Evolutionary conservation across 2,888 invertebrate genomes (phyloP).

Genomic region (Sisyra nigra): DNA sequence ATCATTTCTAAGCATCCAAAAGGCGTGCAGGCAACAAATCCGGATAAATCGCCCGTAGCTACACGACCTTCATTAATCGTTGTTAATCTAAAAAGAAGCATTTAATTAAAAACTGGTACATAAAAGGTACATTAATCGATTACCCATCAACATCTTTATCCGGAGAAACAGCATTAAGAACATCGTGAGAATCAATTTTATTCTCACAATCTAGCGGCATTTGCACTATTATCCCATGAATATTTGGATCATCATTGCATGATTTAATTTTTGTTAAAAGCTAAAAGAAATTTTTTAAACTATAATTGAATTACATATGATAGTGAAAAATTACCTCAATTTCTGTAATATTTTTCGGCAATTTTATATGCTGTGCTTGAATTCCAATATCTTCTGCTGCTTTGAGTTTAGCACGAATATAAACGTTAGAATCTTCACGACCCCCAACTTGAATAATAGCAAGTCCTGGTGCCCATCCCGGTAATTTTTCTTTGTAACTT

Average conservation of each 20-base stretch:
- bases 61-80: constrained; percentile 88
- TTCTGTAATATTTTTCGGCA: constrained; percentile 70
- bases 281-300: constrained; percentile 26
- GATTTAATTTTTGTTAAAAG: constrained; percentile 48
- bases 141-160: constrained; percentile 95
- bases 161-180: constrained; percentile 77
- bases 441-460: constrained; percentile 94
- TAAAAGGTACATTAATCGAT: constrained; percentile 17
- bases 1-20: constrained; percentile 88
- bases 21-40: constrained; percentile 94
- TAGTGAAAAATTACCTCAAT: constrained; percentile 37
- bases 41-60: constrained; percentile 74
- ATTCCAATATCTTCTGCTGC: constrained; percentile 87
- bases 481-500: constrained; percentile 34
- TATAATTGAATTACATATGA: not conserved
- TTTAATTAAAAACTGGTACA: too few relatives aligned
- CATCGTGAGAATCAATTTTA: constrained; percentile 67
- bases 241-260: constrained; percentile 65
- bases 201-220: constrained; percentile 81
- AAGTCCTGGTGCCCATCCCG: constrained; percentile 55
- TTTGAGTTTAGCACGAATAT: constrained; percentile 91
- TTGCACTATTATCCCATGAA: constrained; percentile 94
- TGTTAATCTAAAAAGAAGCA: constrained; percentile 43
- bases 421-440: constrained; percentile 94
- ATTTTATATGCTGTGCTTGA: constrained; percentile 56